phyloP scores from a whole-genome alignment of 1,140 invertebrate genomes.

The Nomia melanderi region DNA sequence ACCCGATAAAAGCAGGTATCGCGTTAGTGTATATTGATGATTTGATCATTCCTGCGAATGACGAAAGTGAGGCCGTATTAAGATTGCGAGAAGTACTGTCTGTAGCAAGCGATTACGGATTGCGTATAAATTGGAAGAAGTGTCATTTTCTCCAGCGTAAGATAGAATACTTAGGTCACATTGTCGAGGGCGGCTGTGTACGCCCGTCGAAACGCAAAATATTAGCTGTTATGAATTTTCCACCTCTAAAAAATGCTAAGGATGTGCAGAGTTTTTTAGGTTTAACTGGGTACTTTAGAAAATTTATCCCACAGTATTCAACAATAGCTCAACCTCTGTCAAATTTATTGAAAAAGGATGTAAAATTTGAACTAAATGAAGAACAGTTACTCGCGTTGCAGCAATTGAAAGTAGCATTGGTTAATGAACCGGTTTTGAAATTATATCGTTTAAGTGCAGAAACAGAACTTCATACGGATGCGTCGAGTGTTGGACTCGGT shows the following conservation, averaged over 20 bases:
- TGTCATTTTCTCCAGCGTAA: neutral
- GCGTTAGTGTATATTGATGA: neutral
- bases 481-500: neutral
- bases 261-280: conserved; percentile 1
- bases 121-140: neutral
- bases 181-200: neutral
- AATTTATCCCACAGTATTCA: neutral
- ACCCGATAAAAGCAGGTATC: too few species aligned
- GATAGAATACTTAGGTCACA: neutral
- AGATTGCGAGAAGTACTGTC: neutral
- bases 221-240: neutral
- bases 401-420: neutral
- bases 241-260: neutral
- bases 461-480: neutral
- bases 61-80: too few species aligned
- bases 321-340: neutral
- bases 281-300: conserved; percentile 6
- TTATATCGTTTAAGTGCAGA: neutral
- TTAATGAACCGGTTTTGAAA: neutral
- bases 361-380: neutral
- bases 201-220: neutral
- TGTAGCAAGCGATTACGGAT: neutral
- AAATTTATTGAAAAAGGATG: conserved; percentile 1
- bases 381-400: neutral
- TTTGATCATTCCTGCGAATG: neutral